These are phyloP conservation scores for Drosophila picticornis DNA, from an alignment of 2,888 invertebrate species.

Conservation along the genomic window DNA sequence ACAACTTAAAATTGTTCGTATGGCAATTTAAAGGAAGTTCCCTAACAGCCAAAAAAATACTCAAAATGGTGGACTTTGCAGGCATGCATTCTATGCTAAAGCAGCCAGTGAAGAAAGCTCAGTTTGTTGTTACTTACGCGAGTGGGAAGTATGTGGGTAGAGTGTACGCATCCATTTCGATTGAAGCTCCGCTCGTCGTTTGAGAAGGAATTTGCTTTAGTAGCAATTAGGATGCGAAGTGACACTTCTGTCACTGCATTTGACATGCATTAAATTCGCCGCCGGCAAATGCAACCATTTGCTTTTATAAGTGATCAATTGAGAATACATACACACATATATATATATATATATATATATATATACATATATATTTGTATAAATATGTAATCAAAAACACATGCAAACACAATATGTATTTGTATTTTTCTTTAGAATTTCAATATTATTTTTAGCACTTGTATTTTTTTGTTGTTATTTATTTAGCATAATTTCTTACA, in stretches of 20 bases:
- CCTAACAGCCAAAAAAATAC: background rate
- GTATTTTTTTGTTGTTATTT: background rate
- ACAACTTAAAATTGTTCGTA: background rate
- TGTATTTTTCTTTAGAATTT: background rate
- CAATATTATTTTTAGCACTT: constrained; percentile 11
- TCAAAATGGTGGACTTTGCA: background rate
- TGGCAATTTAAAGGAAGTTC: background rate
- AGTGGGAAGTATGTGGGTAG: constrained; percentile 69
- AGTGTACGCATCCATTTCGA: constrained; percentile 68
- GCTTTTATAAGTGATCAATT: background rate
- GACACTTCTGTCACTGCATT: background rate
- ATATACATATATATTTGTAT: background rate
- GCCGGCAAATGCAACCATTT: background rate
- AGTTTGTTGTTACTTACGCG: constrained; percentile 60
- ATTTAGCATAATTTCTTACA: background rate
- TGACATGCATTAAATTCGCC: background rate
- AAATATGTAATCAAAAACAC: background rate
- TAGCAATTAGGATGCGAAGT: background rate
- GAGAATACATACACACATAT: background rate
- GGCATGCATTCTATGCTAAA: background rate
- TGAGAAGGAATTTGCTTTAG: background rate
- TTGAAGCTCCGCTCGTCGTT: background rate
- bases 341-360: background rate
- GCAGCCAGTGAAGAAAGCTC: background rate
- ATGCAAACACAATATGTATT: background rate